These are phyloP conservation scores for Catamblyrhynchus diadema DNA, from an alignment of 2,797 vertebrate genomes.

Conservation along the genomic window DNA sequence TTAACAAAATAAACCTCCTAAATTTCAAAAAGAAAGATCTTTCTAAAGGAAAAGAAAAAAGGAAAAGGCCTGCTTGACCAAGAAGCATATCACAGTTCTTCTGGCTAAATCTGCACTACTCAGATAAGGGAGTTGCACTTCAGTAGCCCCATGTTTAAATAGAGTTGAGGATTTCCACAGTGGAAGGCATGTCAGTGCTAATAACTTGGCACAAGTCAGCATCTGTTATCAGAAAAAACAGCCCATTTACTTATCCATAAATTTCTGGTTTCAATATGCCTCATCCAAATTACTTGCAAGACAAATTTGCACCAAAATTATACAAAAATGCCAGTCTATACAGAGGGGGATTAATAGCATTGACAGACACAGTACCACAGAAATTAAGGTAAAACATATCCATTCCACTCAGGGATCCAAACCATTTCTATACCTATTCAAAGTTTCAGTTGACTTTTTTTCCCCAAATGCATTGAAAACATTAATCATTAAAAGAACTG, in stretches of 20 bases:
- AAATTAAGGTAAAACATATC: background rate
- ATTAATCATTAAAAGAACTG: background rate
- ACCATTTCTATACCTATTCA: background rate
- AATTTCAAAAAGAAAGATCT: background rate
- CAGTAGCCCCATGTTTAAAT: background rate
- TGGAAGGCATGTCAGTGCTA: background rate
- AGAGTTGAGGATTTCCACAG: background rate
- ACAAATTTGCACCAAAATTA: background rate
- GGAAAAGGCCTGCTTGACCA: background rate
- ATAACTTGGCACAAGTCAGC: slow-evolving; percentile 1
- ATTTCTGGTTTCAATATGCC: background rate
- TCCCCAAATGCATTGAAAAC: background rate
- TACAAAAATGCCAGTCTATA: background rate
- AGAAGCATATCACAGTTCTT: background rate
- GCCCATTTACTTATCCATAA: background rate
- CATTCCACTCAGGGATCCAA: background rate
- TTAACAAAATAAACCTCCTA: background rate
- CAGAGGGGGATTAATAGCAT: background rate
- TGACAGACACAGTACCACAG: background rate
- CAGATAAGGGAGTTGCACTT: slow-evolving; percentile 39
- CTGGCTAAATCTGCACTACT: slow-evolving; percentile 3
- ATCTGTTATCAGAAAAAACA: background rate
- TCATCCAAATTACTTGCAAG: background rate
- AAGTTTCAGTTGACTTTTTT: background rate
- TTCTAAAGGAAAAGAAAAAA: background rate